Base-by-base conservation (phyloP, 2,888 invertebrate species). In the Syritta pipiens region DNA sequence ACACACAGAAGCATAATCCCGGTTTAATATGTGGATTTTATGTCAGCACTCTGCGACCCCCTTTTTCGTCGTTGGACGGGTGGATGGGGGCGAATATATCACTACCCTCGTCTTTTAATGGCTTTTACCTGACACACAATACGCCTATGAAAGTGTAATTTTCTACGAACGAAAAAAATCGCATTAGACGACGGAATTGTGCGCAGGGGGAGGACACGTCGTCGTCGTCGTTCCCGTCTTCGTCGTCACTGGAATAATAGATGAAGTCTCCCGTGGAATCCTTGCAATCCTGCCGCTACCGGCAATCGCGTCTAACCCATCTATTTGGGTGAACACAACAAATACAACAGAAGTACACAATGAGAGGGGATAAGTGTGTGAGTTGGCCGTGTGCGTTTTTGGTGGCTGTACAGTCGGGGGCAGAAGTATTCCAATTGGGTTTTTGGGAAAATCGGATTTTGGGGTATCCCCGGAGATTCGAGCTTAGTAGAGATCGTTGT, bases 71-170 rank as follows among this genome's bases (percentile, higher is more conserved):
- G 7, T 28, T 14, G 12, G n/a, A n/a, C 30, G 28, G 37, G 9
- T 12, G 32, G 44, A 22, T 63, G 22, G 57, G 60, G 53, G 28
- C 55, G 69, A 55, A 55, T 63, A 76, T 57, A 63, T 62, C 49
- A 74, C 62, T 55, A 55, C 65, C 60, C 67, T 49, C 68, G 67
- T 44, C 74, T 55, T 79, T 74, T 79, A 79, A 79, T 74, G 26
- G 67, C 62, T 67, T 67, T 62, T 74, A 79, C 79, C 79, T 79
- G 79, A 67, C 79, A 74, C 55, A 79, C 53, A 53, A 57, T 68
- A 46, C 48, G 72, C 79, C 79, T 67, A 79, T 79, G 67, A 74
- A 79, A 68, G 62, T 62, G 68, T 79, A 74, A 79, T 79, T 79
- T 79, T 72, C 72, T 28, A 67, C 67, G 51, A 42, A 67, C 26